Conservation (phyloP, 2,113 vertebrate genomes). For the Spilogale gracilis region DNA sequence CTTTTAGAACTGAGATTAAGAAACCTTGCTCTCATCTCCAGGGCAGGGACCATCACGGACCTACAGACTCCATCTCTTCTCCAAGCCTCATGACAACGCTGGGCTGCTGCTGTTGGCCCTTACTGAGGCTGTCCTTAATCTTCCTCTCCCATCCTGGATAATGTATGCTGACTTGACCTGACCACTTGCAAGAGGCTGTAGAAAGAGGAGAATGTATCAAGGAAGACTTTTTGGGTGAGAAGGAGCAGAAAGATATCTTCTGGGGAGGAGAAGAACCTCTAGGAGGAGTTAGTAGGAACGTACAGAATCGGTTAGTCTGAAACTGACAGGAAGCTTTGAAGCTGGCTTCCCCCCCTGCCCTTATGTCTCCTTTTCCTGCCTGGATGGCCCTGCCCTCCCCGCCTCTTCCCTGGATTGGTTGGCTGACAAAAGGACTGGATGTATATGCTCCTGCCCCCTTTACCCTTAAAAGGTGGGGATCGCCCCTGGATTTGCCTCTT, state of each 20-base stretch:
- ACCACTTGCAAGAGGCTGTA: slow-evolving; percentile 61
- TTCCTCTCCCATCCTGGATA: slow-evolving; percentile 34
- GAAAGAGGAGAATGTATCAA: slow-evolving; percentile 52
- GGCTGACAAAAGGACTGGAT: slow-evolving; percentile 73
- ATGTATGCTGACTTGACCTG: slow-evolving; percentile 54
- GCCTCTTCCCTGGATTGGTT: slow-evolving; percentile 54
- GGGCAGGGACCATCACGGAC: slow-evolving; percentile 55
- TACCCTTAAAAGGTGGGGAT: slow-evolving; percentile 52
- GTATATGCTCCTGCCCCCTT: slow-evolving; percentile 72
- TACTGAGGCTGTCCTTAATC: slow-evolving; percentile 5
- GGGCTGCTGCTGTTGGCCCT: neutral
- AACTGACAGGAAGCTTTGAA: slow-evolving; percentile 77
- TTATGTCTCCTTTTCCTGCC: neutral
- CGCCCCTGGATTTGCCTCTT: slow-evolving; percentile 79
- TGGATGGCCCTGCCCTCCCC: neutral
- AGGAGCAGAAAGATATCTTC: slow-evolving; percentile 64
- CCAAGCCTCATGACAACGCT: slow-evolving; percentile 47
- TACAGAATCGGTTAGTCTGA: slow-evolving; percentile 71
- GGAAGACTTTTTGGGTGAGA: slow-evolving; percentile 57
- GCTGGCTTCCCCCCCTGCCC: slow-evolving; percentile 30
- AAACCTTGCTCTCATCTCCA: slow-evolving; percentile 32
- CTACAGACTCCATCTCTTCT: slow-evolving; percentile 67
- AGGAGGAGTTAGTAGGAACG: slow-evolving; percentile 64
- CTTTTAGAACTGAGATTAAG: slow-evolving; percentile 45
- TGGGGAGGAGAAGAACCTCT: slow-evolving; percentile 51